Evolutionary conservation across 1,140 invertebrate genomes (phyloP), one percentile per base, ranked within the genome.

Genomic region (Bombus sibiricus): DNA sequence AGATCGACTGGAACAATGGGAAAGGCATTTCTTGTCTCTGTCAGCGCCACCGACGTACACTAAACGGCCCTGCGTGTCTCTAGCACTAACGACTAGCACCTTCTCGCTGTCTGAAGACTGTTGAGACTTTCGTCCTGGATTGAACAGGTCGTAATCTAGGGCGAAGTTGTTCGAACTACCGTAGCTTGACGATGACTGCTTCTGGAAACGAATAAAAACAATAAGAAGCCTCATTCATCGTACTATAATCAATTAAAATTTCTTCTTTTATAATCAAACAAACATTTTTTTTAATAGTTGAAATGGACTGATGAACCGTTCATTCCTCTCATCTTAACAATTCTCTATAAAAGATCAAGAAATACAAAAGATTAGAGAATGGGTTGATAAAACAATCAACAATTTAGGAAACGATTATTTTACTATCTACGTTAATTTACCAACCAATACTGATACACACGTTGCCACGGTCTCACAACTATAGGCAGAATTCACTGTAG

Each of bases 111-210:
- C 87, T 74, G 94, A 91, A 53, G 95, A 90, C 77, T 93, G 92
- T 77, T 94, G 89, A 68, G 88, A 93, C 87, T 93, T 95, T 93
- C 88, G 95, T 43, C 90, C 96, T 78, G 92, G 95, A 87, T 96
- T 94, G 84, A 97, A 97, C 75, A 97, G 94, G 86, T 97, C 97
- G 92, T 97, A 97, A 94, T 97, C 97, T 25, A 97, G 92, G 2
- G 97, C 96, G 15, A 97, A 93, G 91, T 97, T 97, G 92, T 97
- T 96, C 0, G 96, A 93, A 91, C 95, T 96, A 64, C 93, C 91
- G 79, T 92, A 92, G 15, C 71, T 85, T 28, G 93, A 88, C 3
- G 92, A 89, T 41, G 92, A 87, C 82, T 88, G 92, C 47, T 91
- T 91, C 94, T 93, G 71, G 12, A 89, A 86, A 28, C 3, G 18